phyloP scores from a whole-genome alignment of 2,113 vertebrate species.

The Eudyptes chrysolophus region DNA sequence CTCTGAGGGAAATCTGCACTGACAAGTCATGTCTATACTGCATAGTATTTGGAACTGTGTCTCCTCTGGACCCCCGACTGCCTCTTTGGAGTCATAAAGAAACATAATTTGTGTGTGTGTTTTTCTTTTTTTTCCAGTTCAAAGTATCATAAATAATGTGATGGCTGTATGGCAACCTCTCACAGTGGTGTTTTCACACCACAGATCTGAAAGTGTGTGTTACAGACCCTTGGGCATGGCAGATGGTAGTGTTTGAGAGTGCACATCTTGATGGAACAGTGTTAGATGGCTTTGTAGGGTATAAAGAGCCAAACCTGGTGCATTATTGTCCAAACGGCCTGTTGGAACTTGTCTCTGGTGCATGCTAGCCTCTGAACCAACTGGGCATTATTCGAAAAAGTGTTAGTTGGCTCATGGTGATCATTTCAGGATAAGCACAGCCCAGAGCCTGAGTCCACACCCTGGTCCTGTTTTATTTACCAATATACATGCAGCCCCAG shows the following conservation, averaged over 20 bases:
- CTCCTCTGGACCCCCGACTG: background rate
- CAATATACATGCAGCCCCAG: background rate
- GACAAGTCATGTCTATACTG: background rate
- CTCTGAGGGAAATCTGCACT: background rate
- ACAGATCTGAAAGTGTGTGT: background rate
- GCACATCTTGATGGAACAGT: background rate
- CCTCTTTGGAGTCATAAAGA: background rate
- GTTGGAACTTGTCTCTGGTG: background rate
- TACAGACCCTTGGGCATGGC: background rate
- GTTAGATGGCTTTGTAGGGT: background rate
- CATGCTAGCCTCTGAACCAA: background rate
- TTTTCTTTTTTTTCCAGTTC: background rate
- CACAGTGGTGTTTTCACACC: background rate
- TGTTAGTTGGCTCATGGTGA: background rate
- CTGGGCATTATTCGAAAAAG: background rate
- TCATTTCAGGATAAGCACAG: background rate
- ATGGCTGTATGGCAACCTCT: background rate
- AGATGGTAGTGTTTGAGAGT: background rate
- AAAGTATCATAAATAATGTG: background rate
- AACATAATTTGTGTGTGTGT: fast-evolving
- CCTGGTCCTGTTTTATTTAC: background rate
- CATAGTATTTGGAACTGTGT: background rate
- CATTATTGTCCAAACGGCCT: background rate
- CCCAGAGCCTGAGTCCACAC: background rate
- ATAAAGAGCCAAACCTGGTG: background rate